Evolutionary conservation across 2,888 invertebrate species (phyloP).

Genomic region (Orgyia antiqua): DNA sequence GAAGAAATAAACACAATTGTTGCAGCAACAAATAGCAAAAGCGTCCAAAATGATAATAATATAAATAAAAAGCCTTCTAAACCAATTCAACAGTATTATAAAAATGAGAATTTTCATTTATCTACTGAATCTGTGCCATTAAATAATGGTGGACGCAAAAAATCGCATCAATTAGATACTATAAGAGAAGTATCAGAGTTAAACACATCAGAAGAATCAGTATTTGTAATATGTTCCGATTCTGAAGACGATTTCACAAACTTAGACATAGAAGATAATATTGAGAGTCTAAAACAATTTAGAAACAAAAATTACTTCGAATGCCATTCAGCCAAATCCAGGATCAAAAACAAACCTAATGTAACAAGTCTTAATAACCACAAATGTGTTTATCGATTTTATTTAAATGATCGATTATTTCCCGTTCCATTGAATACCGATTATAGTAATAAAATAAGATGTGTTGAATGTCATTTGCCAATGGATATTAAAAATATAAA

Average conservation of each 20-base stretch:
- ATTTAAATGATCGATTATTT: slow-evolving; percentile 76
- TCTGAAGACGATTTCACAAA: slow-evolving; percentile 35
- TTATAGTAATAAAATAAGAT: slow-evolving; percentile 60
- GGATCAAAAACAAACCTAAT: slow-evolving; percentile 37
- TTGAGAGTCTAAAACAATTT: slow-evolving; percentile 61
- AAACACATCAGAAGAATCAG: slow-evolving; percentile 20
- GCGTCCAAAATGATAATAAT: slow-evolving; percentile 21
- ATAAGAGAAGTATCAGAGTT: slow-evolving; percentile 51
- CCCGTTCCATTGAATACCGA: slow-evolving; percentile 71
- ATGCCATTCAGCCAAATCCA: slow-evolving; percentile 73
- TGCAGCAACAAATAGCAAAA: slow-evolving; percentile 11
- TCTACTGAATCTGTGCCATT: slow-evolving; percentile 38
- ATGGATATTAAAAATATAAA: slow-evolving; percentile 29
- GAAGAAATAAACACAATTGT: slow-evolving; percentile 11
- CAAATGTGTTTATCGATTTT: slow-evolving; percentile 74
- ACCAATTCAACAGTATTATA: slow-evolving; percentile 50
- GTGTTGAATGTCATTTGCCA: slow-evolving; percentile 70
- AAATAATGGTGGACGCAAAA: slow-evolving; percentile 20
- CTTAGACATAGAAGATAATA: slow-evolving; percentile 35
- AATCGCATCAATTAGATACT: slow-evolving; percentile 36
- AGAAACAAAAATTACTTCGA: slow-evolving; percentile 79
- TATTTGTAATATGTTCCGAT: slow-evolving; percentile 30
- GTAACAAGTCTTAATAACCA: slow-evolving; percentile 48
- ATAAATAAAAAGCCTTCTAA: slow-evolving; percentile 15
- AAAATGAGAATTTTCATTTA: slow-evolving; percentile 50